phyloP scores from a whole-genome alignment of 2,113 vertebrate species.

The Odocoileus virginianus region DNA sequence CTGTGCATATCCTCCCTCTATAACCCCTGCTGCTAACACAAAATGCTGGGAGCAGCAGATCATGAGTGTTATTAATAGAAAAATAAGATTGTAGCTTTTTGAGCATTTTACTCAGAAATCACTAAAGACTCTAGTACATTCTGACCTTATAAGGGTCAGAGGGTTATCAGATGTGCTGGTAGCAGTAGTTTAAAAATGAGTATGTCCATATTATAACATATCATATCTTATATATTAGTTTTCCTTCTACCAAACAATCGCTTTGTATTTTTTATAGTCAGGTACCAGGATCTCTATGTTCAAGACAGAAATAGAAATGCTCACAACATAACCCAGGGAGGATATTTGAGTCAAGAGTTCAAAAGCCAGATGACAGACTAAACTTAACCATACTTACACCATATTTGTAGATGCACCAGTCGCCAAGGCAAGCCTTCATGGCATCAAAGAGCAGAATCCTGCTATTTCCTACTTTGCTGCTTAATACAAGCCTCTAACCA shows the following conservation, averaged over 20 bases:
- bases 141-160: background rate
- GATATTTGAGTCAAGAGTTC: background rate
- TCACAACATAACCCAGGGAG: background rate
- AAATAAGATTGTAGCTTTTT: background rate
- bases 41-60: background rate
- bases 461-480: background rate
- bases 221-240: background rate
- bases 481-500: background rate
- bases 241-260: background rate
- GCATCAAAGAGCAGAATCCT: background rate
- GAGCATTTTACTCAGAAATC: background rate
- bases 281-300: background rate
- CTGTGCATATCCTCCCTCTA: background rate
- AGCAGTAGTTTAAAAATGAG: background rate
- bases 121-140: background rate
- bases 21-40: fast-evolving
- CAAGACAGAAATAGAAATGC: background rate
- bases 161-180: background rate
- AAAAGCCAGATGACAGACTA: background rate
- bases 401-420: background rate
- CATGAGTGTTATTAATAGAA: background rate
- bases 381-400: background rate
- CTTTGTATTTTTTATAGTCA: background rate
- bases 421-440: background rate
- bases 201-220: background rate